These are phyloP conservation scores for Proteles cristata DNA, from an alignment of 2,113 vertebrate species.

Conservation along the genomic window DNA sequence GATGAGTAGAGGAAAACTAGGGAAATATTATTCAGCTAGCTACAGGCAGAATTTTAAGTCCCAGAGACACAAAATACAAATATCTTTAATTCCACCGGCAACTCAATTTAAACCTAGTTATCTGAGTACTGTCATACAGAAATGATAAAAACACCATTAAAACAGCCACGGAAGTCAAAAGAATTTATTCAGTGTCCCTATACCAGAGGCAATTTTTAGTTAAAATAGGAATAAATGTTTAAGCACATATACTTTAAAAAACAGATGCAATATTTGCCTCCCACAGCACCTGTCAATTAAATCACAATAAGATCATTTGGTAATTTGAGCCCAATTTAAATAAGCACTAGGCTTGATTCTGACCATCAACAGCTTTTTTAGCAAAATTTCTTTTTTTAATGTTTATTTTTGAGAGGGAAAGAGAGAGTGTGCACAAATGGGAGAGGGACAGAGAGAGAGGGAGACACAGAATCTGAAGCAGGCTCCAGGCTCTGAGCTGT, in stretches of 20 bases:
- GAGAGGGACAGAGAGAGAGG: too few species aligned
- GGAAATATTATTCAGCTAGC: conserved; percentile 22
- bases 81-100: neutral
- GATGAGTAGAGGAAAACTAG: neutral
- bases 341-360: neutral
- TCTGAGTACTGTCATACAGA: neutral
- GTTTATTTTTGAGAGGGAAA: too few species aligned
- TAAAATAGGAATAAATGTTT: neutral
- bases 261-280: neutral
- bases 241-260: neutral
- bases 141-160: neutral
- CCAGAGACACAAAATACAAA: neutral
- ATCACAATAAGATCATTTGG: neutral
- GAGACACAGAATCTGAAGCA: too few species aligned
- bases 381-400: neutral
- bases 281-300: neutral
- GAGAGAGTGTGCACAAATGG: too few species aligned
- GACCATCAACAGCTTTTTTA: neutral
- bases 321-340: conserved; percentile 10
- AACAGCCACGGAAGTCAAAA: neutral
- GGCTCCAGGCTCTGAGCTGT: too few species aligned
- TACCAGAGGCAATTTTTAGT: neutral
- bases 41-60: conserved; percentile 24
- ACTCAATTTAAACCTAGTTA: neutral
- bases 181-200: neutral